Evolutionary conservation across 2,888 invertebrate genomes (phyloP), one percentile per base, ranked within the genome.

Genomic region (Meliscaeva auricollis): DNA sequence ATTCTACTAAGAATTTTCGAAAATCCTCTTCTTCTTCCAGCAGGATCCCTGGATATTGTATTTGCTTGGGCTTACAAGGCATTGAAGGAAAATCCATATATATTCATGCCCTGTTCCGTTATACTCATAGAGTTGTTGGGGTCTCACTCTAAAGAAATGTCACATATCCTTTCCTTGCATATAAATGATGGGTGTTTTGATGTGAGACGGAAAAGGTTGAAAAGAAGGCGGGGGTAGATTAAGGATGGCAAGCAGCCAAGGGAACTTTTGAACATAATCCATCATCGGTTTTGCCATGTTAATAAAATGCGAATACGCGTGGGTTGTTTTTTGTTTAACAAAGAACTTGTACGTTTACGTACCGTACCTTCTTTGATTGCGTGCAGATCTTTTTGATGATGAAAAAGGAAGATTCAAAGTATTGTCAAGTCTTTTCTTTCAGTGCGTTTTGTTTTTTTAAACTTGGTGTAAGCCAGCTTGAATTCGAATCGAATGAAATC

Each of bases 211-310:
- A 35, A 0, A 13, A 32, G 56, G 20, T n/a, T 56, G 46, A 38
- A 17, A 38, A 5, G 35, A 13, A 15, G 9, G 13, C 9, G 52
- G 41, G 26, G 58, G 15, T 17, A 56, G 48, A 26, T 2, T 26
- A 38, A n/a, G 38, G 9, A 9, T 38, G 38, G 13, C 3, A 38
- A 13, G 9, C 11, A 13, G 9, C 1, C 1, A 0, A 5, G 15
- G 15, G 73, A 69, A 66, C 56, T 69, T 38, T 54, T 26, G 9
- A 38, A 69, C 52, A 58, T 60, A 80, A 84, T 80, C 80, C 75
- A 84, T 80, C 80, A 84, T 76, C 72, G 70, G 66, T 70, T 75
- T 48, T 48, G 70, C 50, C 41, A 38, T 58, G 58, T 17, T 48
- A 50, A 46, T 13, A 41, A 58, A 20, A 17, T n/a, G n/a, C 20